Evolutionary conservation across 2,888 invertebrate species (phyloP).

Genomic region (Conchocele bisecta): DNA sequence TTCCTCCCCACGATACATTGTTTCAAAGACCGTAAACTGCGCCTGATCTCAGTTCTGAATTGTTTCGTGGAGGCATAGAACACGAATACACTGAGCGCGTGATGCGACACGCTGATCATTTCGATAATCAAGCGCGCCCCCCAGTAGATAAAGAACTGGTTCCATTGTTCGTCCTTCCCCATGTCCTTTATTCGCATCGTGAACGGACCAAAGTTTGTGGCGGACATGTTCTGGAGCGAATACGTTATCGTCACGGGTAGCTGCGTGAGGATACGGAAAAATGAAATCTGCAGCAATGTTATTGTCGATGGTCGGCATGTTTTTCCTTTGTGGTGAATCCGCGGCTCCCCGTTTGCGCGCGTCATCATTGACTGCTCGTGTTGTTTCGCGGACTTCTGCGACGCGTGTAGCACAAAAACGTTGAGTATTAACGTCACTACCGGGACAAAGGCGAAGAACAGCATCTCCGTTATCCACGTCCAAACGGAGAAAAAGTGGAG

Average conservation of each 20-base stretch:
- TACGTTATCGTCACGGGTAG: constrained; percentile 49
- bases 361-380: not conserved
- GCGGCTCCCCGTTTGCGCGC: constrained; percentile 5
- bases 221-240: constrained; percentile 38
- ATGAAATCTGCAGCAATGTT: constrained; percentile 50
- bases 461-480: constrained; percentile 71
- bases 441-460: constrained; percentile 72
- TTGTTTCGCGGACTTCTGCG: constrained; percentile 25
- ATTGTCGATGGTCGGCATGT: constrained; percentile 38
- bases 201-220: constrained; percentile 17
- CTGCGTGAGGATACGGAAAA: constrained; percentile 53
- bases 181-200: constrained; percentile 66
- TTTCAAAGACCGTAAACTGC: not conserved
- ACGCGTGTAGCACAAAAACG: constrained; percentile 66
- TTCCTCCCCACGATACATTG: not conserved
- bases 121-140: constrained; percentile 73
- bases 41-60: constrained; percentile 59
- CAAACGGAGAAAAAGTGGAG: constrained; percentile 67
- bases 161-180: constrained; percentile 71
- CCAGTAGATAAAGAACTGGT: constrained; percentile 71
- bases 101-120: constrained; percentile 78
- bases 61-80: constrained; percentile 70
- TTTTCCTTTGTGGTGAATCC: constrained; percentile 32
- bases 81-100: constrained; percentile 78
- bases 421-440: constrained; percentile 69